These are phyloP conservation scores for Meles meles DNA, from an alignment of 2,113 vertebrate species.

Conservation along the genomic window DNA sequence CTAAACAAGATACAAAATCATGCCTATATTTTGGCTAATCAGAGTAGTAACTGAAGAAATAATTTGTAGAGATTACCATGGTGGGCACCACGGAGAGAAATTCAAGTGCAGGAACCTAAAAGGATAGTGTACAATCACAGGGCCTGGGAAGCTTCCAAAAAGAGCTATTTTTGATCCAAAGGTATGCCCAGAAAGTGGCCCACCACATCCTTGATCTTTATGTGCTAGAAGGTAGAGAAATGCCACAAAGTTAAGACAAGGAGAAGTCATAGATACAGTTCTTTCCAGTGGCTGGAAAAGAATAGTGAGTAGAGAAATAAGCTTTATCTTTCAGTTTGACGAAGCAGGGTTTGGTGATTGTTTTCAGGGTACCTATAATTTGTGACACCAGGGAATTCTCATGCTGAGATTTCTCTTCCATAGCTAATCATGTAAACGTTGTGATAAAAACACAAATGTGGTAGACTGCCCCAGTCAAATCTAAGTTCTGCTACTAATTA, in stretches of 20 bases:
- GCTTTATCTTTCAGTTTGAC: not conserved
- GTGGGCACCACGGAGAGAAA: not conserved
- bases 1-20: not conserved
- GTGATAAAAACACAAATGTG: not conserved
- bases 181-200: not conserved
- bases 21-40: not conserved
- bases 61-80: not conserved
- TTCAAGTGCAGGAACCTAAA: not conserved
- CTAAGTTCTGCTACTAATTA: not conserved
- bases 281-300: not conserved
- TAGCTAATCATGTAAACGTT: not conserved
- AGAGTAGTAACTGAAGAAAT: not conserved
- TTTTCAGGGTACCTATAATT: not conserved
- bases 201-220: not conserved
- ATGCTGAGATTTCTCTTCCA: not conserved
- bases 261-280: not conserved
- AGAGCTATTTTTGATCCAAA: not conserved
- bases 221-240: not conserved
- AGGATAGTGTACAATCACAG: not conserved
- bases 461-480: not conserved
- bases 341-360: not conserved
- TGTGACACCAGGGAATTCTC: not conserved
- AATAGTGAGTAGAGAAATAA: not conserved
- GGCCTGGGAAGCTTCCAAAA: not conserved
- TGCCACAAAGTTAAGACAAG: not conserved